Evolutionary conservation across 2,113 vertebrate genomes (phyloP).

Genomic region (Nibea coibor): DNA sequence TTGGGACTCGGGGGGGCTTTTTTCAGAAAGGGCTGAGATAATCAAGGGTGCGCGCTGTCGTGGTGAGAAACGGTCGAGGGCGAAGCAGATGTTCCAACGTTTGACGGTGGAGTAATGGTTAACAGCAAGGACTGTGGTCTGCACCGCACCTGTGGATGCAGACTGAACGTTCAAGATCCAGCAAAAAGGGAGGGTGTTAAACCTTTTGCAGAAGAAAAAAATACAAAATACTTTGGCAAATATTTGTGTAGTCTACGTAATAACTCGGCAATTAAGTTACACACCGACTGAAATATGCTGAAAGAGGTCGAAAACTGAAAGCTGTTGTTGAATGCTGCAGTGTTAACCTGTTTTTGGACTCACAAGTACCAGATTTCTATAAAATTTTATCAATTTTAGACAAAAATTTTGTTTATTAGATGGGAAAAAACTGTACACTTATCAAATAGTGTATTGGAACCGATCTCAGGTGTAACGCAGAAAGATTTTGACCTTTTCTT

Average conservation of each 20-base stretch:
- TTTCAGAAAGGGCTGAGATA: constrained; percentile 4
- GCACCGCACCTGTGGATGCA: constrained; percentile 6
- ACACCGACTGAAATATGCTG: neutral
- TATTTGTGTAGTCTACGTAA: neutral
- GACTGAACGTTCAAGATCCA: neutral
- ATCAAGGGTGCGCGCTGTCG: neutral
- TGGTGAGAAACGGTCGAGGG: neutral
- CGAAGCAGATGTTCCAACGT: constrained; percentile 30
- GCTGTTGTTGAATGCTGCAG: neutral
- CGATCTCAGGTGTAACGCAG: neutral
- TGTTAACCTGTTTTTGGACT: neutral
- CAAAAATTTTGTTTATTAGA: neutral
- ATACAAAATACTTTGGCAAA: neutral
- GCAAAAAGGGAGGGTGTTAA: neutral
- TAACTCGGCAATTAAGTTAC: neutral
- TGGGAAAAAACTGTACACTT: neutral
- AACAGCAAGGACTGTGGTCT: constrained; percentile 12
- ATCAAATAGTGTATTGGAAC: neutral
- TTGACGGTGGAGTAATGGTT: neutral
- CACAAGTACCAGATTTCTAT: neutral
- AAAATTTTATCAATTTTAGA: neutral
- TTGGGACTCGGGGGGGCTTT: constrained; percentile 12
- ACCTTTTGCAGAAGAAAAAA: neutral
- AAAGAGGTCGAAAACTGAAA: too few relatives aligned
- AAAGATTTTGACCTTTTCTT: neutral